These are phyloP conservation scores for Trialeurodes vaporariorum DNA, from an alignment of 1,140 invertebrate species.

Conservation along the genomic window DNA sequence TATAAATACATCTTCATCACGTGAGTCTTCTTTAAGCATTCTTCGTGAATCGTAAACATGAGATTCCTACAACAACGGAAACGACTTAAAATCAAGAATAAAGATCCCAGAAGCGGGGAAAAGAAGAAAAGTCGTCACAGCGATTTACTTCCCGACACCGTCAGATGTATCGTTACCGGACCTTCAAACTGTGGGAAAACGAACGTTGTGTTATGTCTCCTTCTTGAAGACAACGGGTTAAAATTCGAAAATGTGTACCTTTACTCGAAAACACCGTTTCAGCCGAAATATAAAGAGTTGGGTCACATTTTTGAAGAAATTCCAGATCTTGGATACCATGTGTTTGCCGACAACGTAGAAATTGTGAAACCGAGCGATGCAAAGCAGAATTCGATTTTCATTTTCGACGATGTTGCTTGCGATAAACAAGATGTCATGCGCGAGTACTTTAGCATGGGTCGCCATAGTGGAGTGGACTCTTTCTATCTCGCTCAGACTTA, in stretches of 20 bases:
- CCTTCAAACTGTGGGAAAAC: constrained; percentile 33
- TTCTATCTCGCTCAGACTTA: constrained; percentile 34
- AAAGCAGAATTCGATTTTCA: too few relatives aligned
- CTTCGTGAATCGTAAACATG: too few relatives aligned
- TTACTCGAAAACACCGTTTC: constrained; percentile 32
- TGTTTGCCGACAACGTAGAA: too few relatives aligned
- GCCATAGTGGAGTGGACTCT: constrained; percentile 30
- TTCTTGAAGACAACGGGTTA: constrained; percentile 29
- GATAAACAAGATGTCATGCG: constrained; percentile 31
- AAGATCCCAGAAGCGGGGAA: too few relatives aligned
- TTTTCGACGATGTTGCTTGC: constrained; percentile 33
- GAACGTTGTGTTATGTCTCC: constrained; percentile 29
- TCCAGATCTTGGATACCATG: constrained; percentile 16
- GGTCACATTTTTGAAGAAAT: constrained; percentile 25
- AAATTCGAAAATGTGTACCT: constrained; percentile 34
- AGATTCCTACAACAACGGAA: too few relatives aligned
- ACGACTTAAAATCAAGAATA: too few relatives aligned
- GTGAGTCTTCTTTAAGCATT: too few relatives aligned
- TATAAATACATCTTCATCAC: too few relatives aligned
- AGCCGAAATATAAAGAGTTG: constrained; percentile 31
- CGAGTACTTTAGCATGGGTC: constrained; percentile 32
- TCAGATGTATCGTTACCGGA: constrained; percentile 27
- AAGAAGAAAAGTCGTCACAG: constrained; percentile 22
- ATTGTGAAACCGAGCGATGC: too few relatives aligned
- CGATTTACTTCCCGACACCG: constrained; percentile 22